Conservation (phyloP, 2,113 vertebrate genomes). For the Bucco capensis region DNA sequence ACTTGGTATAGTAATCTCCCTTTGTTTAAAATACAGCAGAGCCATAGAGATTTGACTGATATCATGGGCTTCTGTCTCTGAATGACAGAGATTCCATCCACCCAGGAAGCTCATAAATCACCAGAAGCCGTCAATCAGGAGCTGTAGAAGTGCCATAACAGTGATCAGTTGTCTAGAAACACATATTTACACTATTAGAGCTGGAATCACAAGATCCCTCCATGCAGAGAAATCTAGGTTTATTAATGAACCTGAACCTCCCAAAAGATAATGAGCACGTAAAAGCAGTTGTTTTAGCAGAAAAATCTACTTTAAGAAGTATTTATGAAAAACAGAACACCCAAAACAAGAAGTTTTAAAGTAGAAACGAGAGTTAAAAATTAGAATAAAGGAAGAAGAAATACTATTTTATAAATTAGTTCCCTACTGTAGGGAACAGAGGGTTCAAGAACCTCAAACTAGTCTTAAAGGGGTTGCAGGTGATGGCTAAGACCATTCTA, state of each 20-base stretch:
- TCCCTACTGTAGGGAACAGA: background rate
- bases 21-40: background rate
- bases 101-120: background rate
- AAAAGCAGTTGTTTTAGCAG: background rate
- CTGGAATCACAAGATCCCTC: background rate
- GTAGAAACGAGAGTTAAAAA: background rate
- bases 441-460: background rate
- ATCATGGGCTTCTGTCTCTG: accelerated
- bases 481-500: background rate
- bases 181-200: background rate
- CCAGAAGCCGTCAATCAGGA: background rate
- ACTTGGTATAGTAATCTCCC: background rate
- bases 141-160: background rate
- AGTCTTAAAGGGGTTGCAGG: background rate
- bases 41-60: background rate
- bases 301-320: background rate
- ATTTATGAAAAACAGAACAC: background rate
- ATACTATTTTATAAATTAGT: background rate
- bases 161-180: background rate
- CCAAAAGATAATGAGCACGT: background rate
- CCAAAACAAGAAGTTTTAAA: background rate
- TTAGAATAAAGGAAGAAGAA: background rate
- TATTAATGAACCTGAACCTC: background rate
- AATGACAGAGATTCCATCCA: background rate
- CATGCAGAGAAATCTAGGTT: background rate